Conservation (phyloP, 2,888 invertebrate species). For the Clivina fossor region DNA sequence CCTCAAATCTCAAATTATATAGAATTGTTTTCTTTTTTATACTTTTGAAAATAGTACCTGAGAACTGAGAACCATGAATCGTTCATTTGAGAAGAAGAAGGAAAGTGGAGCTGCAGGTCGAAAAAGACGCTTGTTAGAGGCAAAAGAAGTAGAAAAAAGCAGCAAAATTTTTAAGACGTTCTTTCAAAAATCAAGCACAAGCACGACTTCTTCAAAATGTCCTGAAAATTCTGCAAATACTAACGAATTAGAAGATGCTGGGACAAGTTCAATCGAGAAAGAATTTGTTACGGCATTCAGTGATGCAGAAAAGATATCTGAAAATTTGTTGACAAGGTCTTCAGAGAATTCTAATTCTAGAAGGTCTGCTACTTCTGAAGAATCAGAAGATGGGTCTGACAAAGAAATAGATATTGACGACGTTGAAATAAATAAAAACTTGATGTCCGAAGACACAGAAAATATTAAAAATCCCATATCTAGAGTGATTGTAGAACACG, state of each 20-base stretch:
- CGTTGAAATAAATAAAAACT: not conserved
- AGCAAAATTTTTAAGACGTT: not conserved
- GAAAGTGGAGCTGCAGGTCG: not conserved
- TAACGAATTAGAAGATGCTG: not conserved
- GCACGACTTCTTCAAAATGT: not conserved
- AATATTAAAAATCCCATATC: not conserved
- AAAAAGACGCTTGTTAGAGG: not conserved
- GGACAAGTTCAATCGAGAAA: not conserved
- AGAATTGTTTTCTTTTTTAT: not conserved
- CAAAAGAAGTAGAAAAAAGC: not conserved
- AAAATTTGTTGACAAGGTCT: not conserved
- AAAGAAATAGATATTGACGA: not conserved
- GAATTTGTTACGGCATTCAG: not conserved
- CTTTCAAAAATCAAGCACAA: not conserved
- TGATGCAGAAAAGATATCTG: not conserved
- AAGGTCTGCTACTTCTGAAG: not conserved
- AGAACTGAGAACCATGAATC: not conserved
- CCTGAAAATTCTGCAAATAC: not conserved
- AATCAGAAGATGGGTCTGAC: constrained; percentile 2
- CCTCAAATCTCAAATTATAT: not conserved
- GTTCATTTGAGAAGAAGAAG: not conserved
- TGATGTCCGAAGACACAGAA: not conserved
- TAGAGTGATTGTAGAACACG: not conserved
- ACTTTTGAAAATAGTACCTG: not conserved
- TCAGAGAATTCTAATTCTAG: not conserved